Conservation (phyloP, 2,797 vertebrate genomes). For the Melanotaenia trifasciata region DNA sequence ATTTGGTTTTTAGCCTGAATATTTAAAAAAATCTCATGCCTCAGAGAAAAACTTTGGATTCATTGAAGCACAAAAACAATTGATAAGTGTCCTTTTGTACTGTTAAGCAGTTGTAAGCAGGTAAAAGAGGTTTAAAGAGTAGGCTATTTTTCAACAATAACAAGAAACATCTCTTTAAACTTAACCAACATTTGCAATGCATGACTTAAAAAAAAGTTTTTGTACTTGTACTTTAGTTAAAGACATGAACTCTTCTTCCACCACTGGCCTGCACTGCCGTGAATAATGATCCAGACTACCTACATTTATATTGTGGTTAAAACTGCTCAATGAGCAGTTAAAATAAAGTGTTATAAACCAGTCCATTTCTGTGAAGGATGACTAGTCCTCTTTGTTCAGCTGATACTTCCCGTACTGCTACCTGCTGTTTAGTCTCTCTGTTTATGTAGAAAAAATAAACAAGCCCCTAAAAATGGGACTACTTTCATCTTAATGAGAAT, state of each 20-base stretch:
- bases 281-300: background rate
- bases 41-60: too few species aligned
- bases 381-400: background rate
- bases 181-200: background rate
- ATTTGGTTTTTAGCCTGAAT: too few species aligned
- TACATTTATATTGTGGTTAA: background rate
- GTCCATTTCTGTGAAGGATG: background rate
- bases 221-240: background rate
- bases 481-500: constrained; percentile 64
- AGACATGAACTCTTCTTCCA: background rate
- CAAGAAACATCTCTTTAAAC: too few species aligned
- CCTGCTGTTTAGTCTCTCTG: background rate
- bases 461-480: constrained; percentile 12
- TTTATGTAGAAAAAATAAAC: constrained; percentile 5
- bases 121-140: background rate
- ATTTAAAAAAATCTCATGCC: too few species aligned
- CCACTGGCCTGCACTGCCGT: background rate
- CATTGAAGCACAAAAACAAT: too few species aligned
- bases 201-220: background rate
- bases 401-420: background rate
- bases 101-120: too few species aligned
- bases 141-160: background rate
- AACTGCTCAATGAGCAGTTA: background rate
- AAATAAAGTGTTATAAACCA: background rate
- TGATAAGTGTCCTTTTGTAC: too few species aligned